Evolutionary conservation across 2,888 invertebrate species (phyloP), one percentile per base, ranked within the genome.

Genomic region (Eupithecia dodoneata): DNA sequence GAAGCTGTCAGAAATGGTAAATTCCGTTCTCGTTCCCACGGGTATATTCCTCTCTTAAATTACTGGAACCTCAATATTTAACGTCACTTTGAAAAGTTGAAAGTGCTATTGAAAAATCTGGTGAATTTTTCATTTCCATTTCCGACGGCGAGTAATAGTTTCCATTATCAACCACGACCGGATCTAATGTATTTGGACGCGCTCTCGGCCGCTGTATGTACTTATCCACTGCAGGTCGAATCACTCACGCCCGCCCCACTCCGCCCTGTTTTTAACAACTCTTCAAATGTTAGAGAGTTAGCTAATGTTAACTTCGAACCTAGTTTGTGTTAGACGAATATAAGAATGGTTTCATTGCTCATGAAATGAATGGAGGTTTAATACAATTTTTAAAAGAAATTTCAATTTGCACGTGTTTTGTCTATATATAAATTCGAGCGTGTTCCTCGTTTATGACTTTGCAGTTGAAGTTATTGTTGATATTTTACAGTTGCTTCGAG

Each of bases 141-240:
- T 49, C 73, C 73, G 76, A 76, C 77, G 70, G 71, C 71, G 76
- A 80, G 75, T 80, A 79, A 79, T 77, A 79, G 76, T 74, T 79
- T 75, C 75, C 71, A 71, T 78, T 76, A 73, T 79, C 72, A 78
- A 80, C 79, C 76, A 72, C 47, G 49, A 44, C 70, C 65, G 71
- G 72, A 79, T 65, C 70, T 73, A 73, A 77, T 59, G 70, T 73
- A 30, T 77, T 77, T 71, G 65, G 45, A n/a, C 63, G 72, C 55
- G 65, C 44, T 66, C 44, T 55, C 45, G 13, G n/a, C 10, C 15
- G 5, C 42, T n/a, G 69, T 15, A 67, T n/a, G 69, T 15, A 67
- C 44, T n/a, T 44, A 66, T 41, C 45, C 66, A 42, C 41, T 42
- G 66, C 66, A 5, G 30, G 42, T 7, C 4, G 66, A 30, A 63